A percentile compares a stretch with the other conserved stretches of the same genome.
These are phyloP conservation scores for Brachyistius frenatus DNA, from an alignment of 2,113 vertebrate genomes.

Conservation along the genomic window DNA sequence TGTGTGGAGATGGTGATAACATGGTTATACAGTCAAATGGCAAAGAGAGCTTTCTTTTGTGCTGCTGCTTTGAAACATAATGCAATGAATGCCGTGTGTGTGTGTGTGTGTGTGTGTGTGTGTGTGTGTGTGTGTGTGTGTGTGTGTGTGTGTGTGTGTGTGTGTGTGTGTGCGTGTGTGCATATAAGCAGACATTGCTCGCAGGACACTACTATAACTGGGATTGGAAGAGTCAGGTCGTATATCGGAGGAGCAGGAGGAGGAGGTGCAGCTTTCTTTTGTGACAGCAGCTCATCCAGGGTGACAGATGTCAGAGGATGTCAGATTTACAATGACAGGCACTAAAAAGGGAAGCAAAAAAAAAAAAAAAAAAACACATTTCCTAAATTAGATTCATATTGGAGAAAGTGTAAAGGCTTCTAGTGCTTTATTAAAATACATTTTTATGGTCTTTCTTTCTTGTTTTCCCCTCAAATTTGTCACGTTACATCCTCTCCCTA, in stretches of 20 bases:
- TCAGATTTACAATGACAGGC: conserved; percentile 35
- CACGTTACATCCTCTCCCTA: too few relatives aligned
- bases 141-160: conserved; percentile 11
- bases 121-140: conserved; percentile 3
- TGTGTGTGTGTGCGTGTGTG: conserved; percentile 10
- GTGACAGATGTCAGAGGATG: conserved; percentile 50
- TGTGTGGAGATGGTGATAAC: conserved; percentile 6
- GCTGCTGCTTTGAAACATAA: conserved; percentile 35
- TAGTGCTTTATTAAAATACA: too few relatives aligned
- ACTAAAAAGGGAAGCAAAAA: background rate
- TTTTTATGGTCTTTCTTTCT: background rate
- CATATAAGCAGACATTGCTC: conserved; percentile 19
- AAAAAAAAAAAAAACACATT: background rate
- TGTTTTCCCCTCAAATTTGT: background rate
- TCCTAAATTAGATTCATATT: background rate
- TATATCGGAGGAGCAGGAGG: conserved; percentile 11
- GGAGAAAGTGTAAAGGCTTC: background rate
- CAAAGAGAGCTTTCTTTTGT: conserved; percentile 20
- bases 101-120: conserved; percentile 15
- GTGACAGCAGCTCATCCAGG: conserved; percentile 24
- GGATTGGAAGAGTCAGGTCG: conserved; percentile 45
- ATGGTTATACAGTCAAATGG: background rate
- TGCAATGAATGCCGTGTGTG: conserved; percentile 3
- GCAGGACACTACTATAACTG: conserved; percentile 41
- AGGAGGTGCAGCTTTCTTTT: conserved; percentile 44